Conservation (phyloP, 2,113 vertebrate genomes). For the Eolophus roseicapilla region DNA sequence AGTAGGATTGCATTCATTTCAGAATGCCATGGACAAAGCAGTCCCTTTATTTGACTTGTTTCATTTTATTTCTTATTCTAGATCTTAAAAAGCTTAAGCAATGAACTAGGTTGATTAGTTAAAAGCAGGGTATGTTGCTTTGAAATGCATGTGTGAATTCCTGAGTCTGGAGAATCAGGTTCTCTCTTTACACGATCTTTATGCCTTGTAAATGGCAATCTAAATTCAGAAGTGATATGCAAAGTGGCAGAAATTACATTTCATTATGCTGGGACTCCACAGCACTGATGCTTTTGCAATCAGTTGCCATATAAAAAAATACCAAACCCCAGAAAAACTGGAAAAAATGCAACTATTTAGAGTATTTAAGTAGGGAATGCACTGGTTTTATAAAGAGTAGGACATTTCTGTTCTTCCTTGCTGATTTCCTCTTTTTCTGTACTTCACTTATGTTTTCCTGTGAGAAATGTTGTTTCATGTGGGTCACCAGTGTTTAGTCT, state of each 20-base stretch:
- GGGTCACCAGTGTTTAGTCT: not conserved
- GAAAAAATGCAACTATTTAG: not conserved
- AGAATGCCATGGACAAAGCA: not conserved
- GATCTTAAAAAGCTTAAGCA: not conserved
- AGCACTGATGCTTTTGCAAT: not conserved
- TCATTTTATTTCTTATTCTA: not conserved
- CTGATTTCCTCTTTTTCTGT: not conserved
- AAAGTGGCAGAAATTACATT: not conserved
- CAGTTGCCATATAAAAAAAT: not conserved
- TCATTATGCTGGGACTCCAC: not conserved
- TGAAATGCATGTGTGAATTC: not conserved
- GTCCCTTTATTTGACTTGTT: not conserved
- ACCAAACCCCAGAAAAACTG: not conserved
- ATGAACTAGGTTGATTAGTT: not conserved
- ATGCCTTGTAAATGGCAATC: not conserved
- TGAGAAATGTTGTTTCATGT: not conserved
- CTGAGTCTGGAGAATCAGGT: not conserved
- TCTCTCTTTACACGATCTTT: not conserved
- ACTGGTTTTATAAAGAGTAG: not conserved
- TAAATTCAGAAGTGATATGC: not conserved
- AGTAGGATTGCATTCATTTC: not conserved
- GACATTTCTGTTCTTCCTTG: not conserved
- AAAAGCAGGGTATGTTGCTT: not conserved
- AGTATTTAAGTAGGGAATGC: not conserved
- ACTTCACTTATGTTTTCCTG: not conserved